A percentile compares a stretch with the other conserved stretches of the same genome.
These are phyloP conservation scores for Cyprinus carpio DNA, from an alignment of 2,113 vertebrate genomes.

Conservation along the genomic window DNA sequence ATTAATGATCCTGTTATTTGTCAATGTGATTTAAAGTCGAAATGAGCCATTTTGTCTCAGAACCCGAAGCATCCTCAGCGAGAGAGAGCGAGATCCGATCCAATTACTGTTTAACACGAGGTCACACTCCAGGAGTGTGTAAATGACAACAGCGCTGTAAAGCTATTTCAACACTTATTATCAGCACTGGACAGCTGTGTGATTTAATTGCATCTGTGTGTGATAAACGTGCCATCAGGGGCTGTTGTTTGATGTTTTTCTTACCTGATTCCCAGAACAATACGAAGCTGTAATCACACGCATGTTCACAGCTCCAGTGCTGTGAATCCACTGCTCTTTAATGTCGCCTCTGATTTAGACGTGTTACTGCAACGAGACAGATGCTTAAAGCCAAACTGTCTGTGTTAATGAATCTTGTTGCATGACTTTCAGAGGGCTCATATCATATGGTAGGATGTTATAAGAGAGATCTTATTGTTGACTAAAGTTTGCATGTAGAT, in stretches of 20 bases:
- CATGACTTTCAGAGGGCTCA: background rate
- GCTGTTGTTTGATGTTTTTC: slow-evolving; percentile 30
- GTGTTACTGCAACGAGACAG: background rate
- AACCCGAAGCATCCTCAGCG: background rate
- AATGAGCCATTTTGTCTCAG: background rate
- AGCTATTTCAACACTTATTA: slow-evolving; percentile 34
- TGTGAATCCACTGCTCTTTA: background rate
- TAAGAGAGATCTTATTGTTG: background rate
- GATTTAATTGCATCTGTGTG: slow-evolving; percentile 1
- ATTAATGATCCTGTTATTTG: background rate
- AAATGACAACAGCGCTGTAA: slow-evolving; percentile 22
- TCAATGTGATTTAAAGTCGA: background rate
- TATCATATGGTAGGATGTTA: background rate
- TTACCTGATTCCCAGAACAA: slow-evolving; percentile 25
- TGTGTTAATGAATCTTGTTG: background rate
- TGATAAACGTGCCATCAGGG: slow-evolving; percentile 8
- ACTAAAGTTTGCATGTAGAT: background rate
- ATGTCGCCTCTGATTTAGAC: slow-evolving; percentile 13
- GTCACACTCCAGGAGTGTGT: slow-evolving; percentile 25
- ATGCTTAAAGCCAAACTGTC: background rate
- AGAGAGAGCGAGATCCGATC: slow-evolving; percentile 1
- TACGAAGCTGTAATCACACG: background rate
- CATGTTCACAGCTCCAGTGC: background rate
- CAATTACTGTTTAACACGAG: slow-evolving; percentile 31
- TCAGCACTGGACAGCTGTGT: slow-evolving; percentile 30